Percentiles rank a stretch among this genome's conserved stretches.
phyloP scores from a whole-genome alignment of 2,888 invertebrate species.

The Orthonevra nobilis region DNA sequence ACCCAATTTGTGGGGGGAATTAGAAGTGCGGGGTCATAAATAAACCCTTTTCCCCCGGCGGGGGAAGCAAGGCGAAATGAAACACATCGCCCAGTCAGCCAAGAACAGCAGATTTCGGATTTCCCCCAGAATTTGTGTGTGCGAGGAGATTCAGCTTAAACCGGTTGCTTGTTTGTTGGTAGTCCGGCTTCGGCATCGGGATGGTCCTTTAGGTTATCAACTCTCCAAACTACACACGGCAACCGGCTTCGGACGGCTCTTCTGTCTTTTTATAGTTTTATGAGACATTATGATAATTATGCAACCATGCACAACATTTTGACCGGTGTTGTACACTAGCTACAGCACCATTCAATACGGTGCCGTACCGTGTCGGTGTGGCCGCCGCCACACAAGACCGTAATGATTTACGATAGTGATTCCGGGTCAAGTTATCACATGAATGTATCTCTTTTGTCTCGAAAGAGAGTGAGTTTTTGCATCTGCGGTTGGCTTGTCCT shows the following conservation, averaged over 20 bases:
- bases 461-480: constrained; percentile 38
- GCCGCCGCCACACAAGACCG: constrained; percentile 7
- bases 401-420: constrained; percentile 51
- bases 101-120: constrained; percentile 34
- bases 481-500: constrained; percentile 18
- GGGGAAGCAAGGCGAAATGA: neutral
- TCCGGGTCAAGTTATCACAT: constrained; percentile 56
- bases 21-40: constrained; percentile 38
- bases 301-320: constrained; percentile 45
- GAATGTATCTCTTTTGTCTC: constrained; percentile 46
- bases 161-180: constrained; percentile 33
- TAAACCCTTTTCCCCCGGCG: constrained; percentile 36
- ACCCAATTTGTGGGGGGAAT: constrained; percentile 18
- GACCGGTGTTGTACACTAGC: constrained; percentile 26
- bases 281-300: constrained; percentile 60
- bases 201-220: constrained; percentile 43
- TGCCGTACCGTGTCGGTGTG: constrained; percentile 4
- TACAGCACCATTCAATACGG: constrained; percentile 34
- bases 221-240: constrained; percentile 19
- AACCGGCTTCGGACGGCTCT: too few relatives aligned
- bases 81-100: constrained; percentile 1
- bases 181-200: neutral
- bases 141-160: constrained; percentile 32
- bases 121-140: constrained; percentile 48
- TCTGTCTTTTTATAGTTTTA: constrained; percentile 43